Base-by-base conservation (phyloP, 2,797 vertebrate genomes). In the Pampus argenteus region DNA sequence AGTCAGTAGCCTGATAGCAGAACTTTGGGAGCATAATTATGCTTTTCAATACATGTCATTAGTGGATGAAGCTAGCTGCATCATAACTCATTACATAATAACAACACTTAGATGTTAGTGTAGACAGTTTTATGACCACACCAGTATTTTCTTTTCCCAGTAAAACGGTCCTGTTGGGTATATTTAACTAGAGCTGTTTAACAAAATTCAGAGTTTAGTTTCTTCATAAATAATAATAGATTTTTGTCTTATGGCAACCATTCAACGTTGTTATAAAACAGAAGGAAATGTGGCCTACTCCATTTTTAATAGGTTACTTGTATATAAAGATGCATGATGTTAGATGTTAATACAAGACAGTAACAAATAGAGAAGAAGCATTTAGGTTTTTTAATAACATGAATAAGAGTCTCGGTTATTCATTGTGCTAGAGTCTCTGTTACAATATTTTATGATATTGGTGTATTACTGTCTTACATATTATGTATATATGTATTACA, bases 21-120 rank as follows among this genome's bases (percentile, higher is more conserved):
- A 20, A 50, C 9, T 11, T 31, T 28, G 28, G 31, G 9, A 59
- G 59, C 59, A 36, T 55, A n/a, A 56, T 51, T 20, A 52, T 52
- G 60, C 54, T 54, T 25, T 47, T 25, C 11, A 63, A 5, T 52
- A 44, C 28, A 59, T 36, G 29, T 51, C 9, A 38, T 5, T 1
- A 20, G 28, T 26, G 4, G 13, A 66, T 23, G 15, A 44, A 44
- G 40, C 17, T 6, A 44, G 40, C 40, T 44, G 40, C 17, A n/a
- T 49, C 42, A 50, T 18, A 63, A 51, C 17, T 18, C 15, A n/a
- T 44, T 44, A 44, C 18, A 45, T 14, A 17, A 34, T 15, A 34
- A 18, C 9, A 10, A 48, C 13, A 11, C 60, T 34, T 34, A 2
- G 18, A 13, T 9, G 52, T 34, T 52, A 22, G 8, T 13, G 8